Evolutionary conservation across 2,113 vertebrate genomes (phyloP), one percentile per base, ranked within the genome.

Genomic region (Cottus gobio): DNA sequence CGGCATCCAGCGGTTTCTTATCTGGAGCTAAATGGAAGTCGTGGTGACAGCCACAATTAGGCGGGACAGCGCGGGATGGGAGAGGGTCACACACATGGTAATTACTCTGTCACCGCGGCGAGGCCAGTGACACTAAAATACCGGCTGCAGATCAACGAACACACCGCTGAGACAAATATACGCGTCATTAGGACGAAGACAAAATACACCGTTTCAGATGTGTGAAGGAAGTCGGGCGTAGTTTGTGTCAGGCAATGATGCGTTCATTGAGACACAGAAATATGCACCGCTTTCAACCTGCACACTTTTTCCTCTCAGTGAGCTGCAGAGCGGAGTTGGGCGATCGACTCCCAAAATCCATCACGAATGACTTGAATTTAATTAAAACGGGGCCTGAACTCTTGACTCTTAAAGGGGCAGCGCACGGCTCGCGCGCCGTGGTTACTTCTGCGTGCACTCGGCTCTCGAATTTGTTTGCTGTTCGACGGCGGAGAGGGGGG

Each of bases 31-130:
- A 91, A 95, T 94, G 94, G 95, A 94, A 95, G 95, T 89, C 69
- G 93, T 90, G 91, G 94, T 82, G 93, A 96, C 95, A 95, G 91
- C 91, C 94, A 91, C 94, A 96, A 96, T 97, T 96, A 96, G 84
- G 77, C 80, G 63, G 80, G 77, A 90, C 85, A 79, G 86, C 77
- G 60, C 72, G 69, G 83, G 73, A 87, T 61, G 76, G 91, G 90
- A 93, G 91, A 93, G 96, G 95, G 95, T 90, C 93, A 91, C 89
- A 92, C 90, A 88, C 92, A 88, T 88, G 91, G 90, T 95, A 95
- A 96, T 96, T 96, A 95, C 79, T 91, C 86, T 92, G 95, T 93
- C 92, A 91, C 93, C 87, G 86, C 89, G 75, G 81, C 5, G 18
- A 75, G 86, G 93, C 86, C 90, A 71, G 82, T 85, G 85, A 94